Conservation (phyloP, 2,888 invertebrate species). For the Ophioninae sp. region DNA sequence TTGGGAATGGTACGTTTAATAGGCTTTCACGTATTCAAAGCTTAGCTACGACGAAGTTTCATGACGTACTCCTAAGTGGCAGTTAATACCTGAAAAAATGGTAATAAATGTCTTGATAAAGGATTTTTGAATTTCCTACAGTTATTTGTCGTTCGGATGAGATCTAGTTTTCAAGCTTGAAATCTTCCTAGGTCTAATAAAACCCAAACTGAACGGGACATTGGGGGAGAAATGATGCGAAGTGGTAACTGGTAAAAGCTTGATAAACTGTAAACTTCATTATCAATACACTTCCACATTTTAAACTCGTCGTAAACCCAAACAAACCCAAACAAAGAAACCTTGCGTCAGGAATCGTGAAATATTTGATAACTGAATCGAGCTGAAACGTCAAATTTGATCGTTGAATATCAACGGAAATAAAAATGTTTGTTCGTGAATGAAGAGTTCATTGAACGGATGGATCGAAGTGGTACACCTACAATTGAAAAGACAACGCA, state of each 20-base stretch:
- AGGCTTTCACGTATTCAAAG: background rate
- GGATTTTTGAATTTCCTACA: background rate
- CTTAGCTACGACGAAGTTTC: background rate
- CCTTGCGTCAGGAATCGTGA: too few relatives aligned
- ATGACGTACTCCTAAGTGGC: background rate
- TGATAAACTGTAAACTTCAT: too few relatives aligned
- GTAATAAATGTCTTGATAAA: background rate
- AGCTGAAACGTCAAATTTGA: too few relatives aligned
- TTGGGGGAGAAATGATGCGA: constrained; percentile 12
- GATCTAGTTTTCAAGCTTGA: too few relatives aligned
- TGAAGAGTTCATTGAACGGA: constrained; percentile 40
- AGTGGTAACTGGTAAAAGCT: background rate
- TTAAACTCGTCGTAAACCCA: too few relatives aligned
- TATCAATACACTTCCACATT: too few relatives aligned
- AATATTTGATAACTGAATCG: too few relatives aligned
- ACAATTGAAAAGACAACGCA: constrained; percentile 47
- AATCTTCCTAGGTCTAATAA: background rate
- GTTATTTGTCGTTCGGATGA: too few relatives aligned
- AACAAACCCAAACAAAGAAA: too few relatives aligned
- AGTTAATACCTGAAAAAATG: background rate
- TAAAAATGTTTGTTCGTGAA: constrained; percentile 2
- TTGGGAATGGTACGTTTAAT: background rate
- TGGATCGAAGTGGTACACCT: constrained; percentile 40
- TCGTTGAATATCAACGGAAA: background rate
- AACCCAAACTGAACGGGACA: background rate